These are phyloP conservation scores for Drosophila kepulauana DNA, from an alignment of 1,140 invertebrate genomes.

Conservation along the genomic window DNA sequence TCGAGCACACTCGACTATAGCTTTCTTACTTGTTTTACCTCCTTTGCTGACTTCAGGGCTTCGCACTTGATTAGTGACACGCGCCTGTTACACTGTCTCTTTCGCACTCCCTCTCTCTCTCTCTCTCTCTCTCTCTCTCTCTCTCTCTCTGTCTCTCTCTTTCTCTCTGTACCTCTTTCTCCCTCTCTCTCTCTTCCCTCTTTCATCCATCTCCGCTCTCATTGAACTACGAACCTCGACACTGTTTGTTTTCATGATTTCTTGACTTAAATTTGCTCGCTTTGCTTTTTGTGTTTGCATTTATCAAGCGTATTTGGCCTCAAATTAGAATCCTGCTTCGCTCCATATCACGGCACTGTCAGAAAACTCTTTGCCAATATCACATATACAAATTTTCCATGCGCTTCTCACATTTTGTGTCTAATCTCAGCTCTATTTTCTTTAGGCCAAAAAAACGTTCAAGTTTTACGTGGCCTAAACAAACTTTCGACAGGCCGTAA, in stretches of 20 bases:
- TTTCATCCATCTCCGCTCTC: neutral
- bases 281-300: slow-evolving; percentile 58
- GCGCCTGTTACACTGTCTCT: slow-evolving; percentile 47
- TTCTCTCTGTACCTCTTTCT: neutral
- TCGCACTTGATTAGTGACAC: slow-evolving; percentile 74
- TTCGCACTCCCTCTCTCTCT: too few relatives aligned
- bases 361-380: slow-evolving; percentile 7
- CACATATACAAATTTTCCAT: too few relatives aligned
- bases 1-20: too few relatives aligned
- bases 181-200: neutral
- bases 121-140: neutral
- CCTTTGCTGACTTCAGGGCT: slow-evolving; percentile 32
- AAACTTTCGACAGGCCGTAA: slow-evolving; percentile 15
- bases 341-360: slow-evolving; percentile 10
- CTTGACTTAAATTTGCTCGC: slow-evolving; percentile 18
- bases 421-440: slow-evolving; percentile 12
- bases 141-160: neutral
- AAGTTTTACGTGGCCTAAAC: slow-evolving; percentile 7
- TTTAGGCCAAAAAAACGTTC: neutral
- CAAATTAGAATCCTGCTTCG: neutral
- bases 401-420: neutral
- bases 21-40: slow-evolving; percentile 5
- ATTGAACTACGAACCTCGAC: slow-evolving; percentile 5
- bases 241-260: slow-evolving; percentile 64
- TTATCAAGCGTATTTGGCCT: slow-evolving; percentile 14